A percentile compares a stretch with the other conserved stretches of the same genome.
Evolutionary conservation across 2,888 invertebrate species (phyloP).

Genomic region (Hypomecis punctinalis): DNA sequence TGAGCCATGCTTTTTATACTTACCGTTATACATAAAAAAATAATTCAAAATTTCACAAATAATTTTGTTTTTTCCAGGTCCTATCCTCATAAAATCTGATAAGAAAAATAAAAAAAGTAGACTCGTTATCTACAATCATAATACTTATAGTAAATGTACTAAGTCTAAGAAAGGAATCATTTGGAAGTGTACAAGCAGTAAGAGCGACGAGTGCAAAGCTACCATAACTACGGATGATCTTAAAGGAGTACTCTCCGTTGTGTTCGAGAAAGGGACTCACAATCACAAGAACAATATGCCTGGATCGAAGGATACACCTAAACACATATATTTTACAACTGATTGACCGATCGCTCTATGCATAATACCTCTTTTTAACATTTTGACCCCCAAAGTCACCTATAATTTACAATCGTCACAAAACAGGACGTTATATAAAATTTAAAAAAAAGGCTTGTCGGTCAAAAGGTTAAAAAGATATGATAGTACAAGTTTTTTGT

Average conservation of each 20-base stretch:
- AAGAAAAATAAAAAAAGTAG: constrained; percentile 68
- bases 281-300: constrained; percentile 56
- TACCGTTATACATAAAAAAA: no score
- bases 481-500: no score
- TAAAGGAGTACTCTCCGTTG: constrained; percentile 61
- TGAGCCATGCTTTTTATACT: no score
- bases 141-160: constrained; percentile 62
- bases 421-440: no score
- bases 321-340: constrained; percentile 76
- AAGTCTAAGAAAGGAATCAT: constrained; percentile 75
- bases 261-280: constrained; percentile 61
- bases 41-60: no score
- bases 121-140: constrained; percentile 64
- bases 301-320: constrained; percentile 57
- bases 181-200: constrained; percentile 73
- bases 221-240: constrained; percentile 61
- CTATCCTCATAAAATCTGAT: constrained; percentile 67
- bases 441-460: no score
- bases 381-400: no score
- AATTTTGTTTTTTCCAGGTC: constrained; percentile 56
- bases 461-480: no score
- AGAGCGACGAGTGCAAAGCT: constrained; percentile 66
- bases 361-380: no score
- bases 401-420: no score
- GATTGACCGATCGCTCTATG: constrained; percentile 34